Evolutionary conservation across 2,888 invertebrate species (phyloP).

Genomic region (Chymomyza caudatula): DNA sequence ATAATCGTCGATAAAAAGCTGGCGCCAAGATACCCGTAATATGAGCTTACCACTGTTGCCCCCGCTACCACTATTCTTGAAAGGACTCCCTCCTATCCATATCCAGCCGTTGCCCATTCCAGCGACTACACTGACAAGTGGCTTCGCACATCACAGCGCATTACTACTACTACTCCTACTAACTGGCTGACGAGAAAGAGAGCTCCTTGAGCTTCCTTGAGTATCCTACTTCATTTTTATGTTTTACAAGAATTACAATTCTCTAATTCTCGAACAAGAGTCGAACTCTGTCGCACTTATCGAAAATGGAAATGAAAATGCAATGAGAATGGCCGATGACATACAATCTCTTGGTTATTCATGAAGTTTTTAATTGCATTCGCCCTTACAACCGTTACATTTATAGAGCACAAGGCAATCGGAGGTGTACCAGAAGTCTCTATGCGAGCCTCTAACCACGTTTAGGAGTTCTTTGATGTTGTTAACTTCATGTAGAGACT

Average conservation of each 20-base stretch:
- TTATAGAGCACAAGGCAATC: no score
- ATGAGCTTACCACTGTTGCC: constrained; percentile 65
- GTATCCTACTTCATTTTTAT: constrained; percentile 64
- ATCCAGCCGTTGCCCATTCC: neutral
- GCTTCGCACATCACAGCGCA: constrained; percentile 66
- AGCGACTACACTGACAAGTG: constrained; percentile 50
- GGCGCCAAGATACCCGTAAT: constrained; percentile 70
- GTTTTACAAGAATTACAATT: constrained; percentile 65
- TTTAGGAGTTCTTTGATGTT: no score
- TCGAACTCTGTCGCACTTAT: neutral
- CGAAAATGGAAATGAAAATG: neutral
- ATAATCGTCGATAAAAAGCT: constrained; percentile 70
- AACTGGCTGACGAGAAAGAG: constrained; percentile 17
- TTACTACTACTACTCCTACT: constrained; percentile 22
- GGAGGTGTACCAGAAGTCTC: no score
- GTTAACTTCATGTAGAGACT: no score
- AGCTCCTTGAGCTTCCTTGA: neutral
- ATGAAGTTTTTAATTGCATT: no score
- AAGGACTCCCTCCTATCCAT: neutral
- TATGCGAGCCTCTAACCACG: no score
- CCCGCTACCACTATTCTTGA: constrained; percentile 25
- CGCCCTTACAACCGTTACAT: no score
- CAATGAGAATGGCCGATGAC: neutral
- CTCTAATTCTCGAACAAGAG: constrained; percentile 54
- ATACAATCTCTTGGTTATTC: neutral